These are phyloP conservation scores for Nesospiza acunhae DNA, from an alignment of 2,113 vertebrate genomes.

Conservation along the genomic window DNA sequence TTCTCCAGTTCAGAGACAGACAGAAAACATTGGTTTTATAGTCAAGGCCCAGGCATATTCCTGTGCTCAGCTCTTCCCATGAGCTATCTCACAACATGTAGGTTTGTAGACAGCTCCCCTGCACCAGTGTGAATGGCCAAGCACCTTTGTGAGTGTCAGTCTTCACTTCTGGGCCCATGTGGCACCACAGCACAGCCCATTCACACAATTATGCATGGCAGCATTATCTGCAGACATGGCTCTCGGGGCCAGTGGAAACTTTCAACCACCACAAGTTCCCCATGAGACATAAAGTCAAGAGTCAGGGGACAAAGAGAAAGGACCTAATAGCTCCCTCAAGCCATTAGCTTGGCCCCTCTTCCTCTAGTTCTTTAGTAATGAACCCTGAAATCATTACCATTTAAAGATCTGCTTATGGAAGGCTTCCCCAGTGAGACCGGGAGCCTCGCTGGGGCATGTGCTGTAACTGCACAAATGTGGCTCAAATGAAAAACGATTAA, in stretches of 20 bases:
- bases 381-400: not conserved
- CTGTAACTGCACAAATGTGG: not conserved
- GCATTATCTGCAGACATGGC: not conserved
- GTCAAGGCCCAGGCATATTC: not conserved
- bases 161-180: not conserved
- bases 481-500: not conserved
- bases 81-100: not conserved
- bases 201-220: not conserved
- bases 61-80: not conserved
- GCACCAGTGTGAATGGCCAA: not conserved
- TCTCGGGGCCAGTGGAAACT: not conserved
- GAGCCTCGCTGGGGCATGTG: not conserved
- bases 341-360: not conserved
- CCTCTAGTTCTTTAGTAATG: not conserved
- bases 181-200: not conserved
- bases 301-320: not conserved
- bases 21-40: not conserved
- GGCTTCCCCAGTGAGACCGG: not conserved
- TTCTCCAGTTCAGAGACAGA: not conserved
- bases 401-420: not conserved
- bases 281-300: not conserved
- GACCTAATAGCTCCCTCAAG: not conserved
- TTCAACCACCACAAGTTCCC: not conserved
- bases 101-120: not conserved
- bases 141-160: not conserved